Base-by-base conservation (phyloP, 2,113 vertebrate genomes). In the Pseudopipra pipra region DNA sequence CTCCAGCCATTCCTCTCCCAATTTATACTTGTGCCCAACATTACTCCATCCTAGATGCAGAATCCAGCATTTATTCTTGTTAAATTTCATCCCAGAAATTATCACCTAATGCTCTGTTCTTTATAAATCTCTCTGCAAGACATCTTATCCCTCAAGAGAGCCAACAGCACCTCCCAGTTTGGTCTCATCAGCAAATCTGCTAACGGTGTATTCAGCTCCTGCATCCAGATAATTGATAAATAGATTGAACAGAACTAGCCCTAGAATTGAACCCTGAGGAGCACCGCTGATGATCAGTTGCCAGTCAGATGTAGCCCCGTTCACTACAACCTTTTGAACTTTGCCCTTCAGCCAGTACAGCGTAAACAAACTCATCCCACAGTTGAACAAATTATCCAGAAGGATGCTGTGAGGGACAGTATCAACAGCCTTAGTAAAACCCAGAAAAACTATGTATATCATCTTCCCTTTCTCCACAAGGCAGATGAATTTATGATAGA, bases 371-470 rank as follows among this genome's bases (percentile, higher is more conserved):
- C 8, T 39, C 28, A 74, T 21, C 23, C 19, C 39, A 67, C 25
- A 54, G 11, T 0, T 46, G 23, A 12, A 46, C 19, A 74, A 2
- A 9, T 22, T 8, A 1, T 46, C 12, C 28, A 52, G 33, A 82
- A 71, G 8, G 24, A 52, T 82, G 5, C 10, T 87, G 28, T n/a
- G 49, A 63, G 12, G 28, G 24, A 23, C 23, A n/a, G 14, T 23
- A 22, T 23, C 12, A 51, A 22, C 6, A 52, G 6, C 27, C 23
- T 76, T n/a, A 58, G 10, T 14, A 54, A 83, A 87, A 39, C 8
- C 7, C 30, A 52, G n/a, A 47, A 23, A 52, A 71, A 28, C 8
- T 23, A 28, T 8, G 31, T 19, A 33, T 18, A 41, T 14, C 15
- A 14, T 31, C 11, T 63, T 44, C 9, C 24, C 21, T 41, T 83